A percentile compares a stretch with the other conserved stretches of the same genome.
Conservation (phyloP, 1,140 invertebrate genomes). For the Brachionus calyciflorus region DNA sequence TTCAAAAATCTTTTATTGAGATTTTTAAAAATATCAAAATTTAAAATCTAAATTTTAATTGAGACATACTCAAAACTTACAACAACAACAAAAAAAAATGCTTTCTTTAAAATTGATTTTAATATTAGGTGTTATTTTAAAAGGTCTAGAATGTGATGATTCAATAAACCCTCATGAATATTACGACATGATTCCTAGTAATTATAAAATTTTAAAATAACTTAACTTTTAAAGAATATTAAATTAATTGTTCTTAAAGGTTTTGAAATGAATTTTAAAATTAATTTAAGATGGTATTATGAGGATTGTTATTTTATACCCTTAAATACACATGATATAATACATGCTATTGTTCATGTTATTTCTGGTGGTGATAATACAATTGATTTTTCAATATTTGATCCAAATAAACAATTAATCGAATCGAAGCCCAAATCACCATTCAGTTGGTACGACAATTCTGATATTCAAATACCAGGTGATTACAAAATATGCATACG, state of each 20-base stretch:
- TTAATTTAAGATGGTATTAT: slow-evolving; percentile 24
- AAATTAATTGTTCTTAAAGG: neutral
- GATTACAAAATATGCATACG: slow-evolving; percentile 39
- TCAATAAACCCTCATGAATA: neutral
- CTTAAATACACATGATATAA: neutral
- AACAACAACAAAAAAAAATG: no score
- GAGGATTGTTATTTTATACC: slow-evolving; percentile 26
- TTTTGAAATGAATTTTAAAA: slow-evolving; percentile 43
- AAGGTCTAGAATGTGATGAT: no score
- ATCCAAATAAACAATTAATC: slow-evolving; percentile 28
- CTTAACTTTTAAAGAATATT: neutral
- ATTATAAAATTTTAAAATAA: neutral
- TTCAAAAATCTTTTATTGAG: no score
- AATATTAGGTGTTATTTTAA: no score
- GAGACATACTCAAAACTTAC: no score
- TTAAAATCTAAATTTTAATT: no score
- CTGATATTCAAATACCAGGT: neutral
- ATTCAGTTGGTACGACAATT: slow-evolving; percentile 42
- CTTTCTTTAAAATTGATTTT: no score
- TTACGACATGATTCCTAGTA: slow-evolving; percentile 39
- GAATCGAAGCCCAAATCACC: neutral
- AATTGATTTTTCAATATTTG: slow-evolving; percentile 12
- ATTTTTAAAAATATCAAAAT: no score
- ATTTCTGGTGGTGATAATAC: slow-evolving; percentile 17
- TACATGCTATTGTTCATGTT: slow-evolving; percentile 30